phyloP scores from a whole-genome alignment of 2,888 invertebrate species.

The Chrysomela aeneicollis region DNA sequence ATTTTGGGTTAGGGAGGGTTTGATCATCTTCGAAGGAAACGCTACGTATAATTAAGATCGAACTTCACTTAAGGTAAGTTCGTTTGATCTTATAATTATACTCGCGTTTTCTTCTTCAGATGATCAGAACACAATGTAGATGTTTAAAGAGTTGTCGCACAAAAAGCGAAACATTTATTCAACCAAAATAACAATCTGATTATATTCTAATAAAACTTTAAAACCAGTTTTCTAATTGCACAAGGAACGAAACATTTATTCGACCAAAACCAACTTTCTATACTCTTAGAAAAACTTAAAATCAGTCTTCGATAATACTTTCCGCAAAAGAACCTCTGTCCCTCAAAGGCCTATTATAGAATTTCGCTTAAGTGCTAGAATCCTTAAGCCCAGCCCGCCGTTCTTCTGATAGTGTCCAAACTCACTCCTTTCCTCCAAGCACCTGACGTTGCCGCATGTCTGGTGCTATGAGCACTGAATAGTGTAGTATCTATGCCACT shows the following conservation, averaged over 20 bases:
- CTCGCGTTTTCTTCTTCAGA: background rate
- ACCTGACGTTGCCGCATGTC: constrained; percentile 45
- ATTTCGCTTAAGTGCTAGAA: constrained; percentile 38
- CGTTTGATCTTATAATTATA: constrained; percentile 16
- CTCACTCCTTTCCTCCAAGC: constrained; percentile 39
- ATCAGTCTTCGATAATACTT: constrained; percentile 3
- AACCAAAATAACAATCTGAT: background rate
- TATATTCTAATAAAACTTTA: background rate
- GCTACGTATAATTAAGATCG: too few species aligned
- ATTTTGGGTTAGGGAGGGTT: too few species aligned
- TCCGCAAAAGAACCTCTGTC: background rate
- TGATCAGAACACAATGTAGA: constrained; percentile 1
- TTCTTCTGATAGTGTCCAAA: constrained; percentile 37
- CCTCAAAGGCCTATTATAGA: constrained; percentile 38
- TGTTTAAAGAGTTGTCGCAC: constrained; percentile 12
- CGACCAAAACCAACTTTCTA: background rate
- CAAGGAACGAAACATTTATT: background rate
- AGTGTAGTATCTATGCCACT: constrained; percentile 39
- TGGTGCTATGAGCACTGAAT: constrained; percentile 41
- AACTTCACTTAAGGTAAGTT: background rate
- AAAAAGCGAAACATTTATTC: background rate
- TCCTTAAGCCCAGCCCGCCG: constrained; percentile 40
- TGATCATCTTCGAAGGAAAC: too few species aligned
- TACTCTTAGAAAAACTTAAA: background rate
- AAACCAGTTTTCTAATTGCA: background rate